These are phyloP conservation scores for Lichenostomus cassidix DNA, from an alignment of 2,113 vertebrate species.

Conservation along the genomic window DNA sequence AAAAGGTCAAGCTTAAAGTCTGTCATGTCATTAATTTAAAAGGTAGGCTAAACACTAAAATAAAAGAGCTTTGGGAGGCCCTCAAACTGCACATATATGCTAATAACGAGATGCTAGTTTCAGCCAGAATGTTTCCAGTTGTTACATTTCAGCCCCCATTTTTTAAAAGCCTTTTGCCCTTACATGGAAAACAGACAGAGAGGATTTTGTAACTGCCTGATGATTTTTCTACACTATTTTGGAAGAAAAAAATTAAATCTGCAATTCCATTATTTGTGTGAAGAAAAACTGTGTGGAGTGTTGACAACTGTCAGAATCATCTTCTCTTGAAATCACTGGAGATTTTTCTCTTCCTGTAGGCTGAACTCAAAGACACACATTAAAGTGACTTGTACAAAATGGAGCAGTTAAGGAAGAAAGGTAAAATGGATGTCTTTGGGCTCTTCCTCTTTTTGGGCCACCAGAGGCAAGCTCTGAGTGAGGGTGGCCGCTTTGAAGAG, in stretches of 20 bases:
- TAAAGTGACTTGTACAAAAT: not conserved
- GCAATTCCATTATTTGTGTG: not conserved
- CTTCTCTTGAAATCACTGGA: not conserved
- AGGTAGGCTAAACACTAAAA: not conserved
- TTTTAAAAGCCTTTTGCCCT: not conserved
- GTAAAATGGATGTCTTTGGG: not conserved
- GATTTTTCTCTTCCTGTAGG: not conserved
- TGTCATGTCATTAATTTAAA: not conserved
- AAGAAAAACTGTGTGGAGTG: not conserved
- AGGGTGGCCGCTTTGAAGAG: not conserved
- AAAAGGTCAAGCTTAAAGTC: not conserved
- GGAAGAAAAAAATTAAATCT: not conserved
- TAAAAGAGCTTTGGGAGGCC: not conserved
- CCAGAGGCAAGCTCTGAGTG: not conserved
- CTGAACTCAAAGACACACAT: not conserved
- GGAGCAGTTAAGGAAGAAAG: not conserved
- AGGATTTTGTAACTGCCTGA: not conserved
- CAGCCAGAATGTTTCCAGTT: not conserved
- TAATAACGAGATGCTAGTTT: not conserved
- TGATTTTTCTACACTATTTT: not conserved
- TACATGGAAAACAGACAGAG: not conserved
- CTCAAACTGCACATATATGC: accelerated
- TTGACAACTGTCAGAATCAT: not conserved
- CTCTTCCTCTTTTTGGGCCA: not conserved
- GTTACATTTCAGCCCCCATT: not conserved